Conservation (phyloP, 2,113 vertebrate species). For the Sinocyclocheilus maitianheensis region DNA sequence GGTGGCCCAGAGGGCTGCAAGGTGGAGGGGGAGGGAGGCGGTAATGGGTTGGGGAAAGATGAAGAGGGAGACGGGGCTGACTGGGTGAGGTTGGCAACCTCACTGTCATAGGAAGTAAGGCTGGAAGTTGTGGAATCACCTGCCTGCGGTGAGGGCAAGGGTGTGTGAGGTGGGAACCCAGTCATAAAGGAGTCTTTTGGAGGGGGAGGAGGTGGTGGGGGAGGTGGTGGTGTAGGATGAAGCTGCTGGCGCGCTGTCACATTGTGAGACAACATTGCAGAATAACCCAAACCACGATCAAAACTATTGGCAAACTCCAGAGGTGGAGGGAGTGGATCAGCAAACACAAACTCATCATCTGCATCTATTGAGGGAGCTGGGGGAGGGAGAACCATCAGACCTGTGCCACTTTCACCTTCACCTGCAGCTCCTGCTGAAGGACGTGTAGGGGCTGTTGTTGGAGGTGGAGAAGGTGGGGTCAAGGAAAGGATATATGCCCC, state of each 20-base stretch:
- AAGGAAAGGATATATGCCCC: constrained; percentile 75
- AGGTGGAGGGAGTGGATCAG: constrained; percentile 87
- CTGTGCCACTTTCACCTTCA: constrained; percentile 67
- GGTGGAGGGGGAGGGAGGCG: constrained; percentile 67
- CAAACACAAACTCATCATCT: constrained; percentile 89
- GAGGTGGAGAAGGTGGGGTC: constrained; percentile 74
- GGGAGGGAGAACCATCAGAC: constrained; percentile 85
- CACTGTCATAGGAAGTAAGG: constrained; percentile 90
- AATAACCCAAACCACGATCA: constrained; percentile 73
- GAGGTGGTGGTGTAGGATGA: constrained; percentile 47
- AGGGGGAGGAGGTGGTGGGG: constrained; percentile 62
- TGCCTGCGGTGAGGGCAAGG: constrained; percentile 78
- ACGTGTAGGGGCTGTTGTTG: constrained; percentile 47
- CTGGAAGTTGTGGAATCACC: constrained; percentile 89
- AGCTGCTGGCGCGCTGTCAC: constrained; percentile 64
- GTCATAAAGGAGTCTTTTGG: constrained; percentile 68
- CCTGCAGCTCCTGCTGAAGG: constrained; percentile 56
- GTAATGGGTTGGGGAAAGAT: constrained; percentile 69
- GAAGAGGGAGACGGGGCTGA: constrained; percentile 74
- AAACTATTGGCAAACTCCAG: constrained; percentile 94
- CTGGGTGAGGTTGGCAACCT: constrained; percentile 89
- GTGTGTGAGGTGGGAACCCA: constrained; percentile 66
- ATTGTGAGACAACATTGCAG: constrained; percentile 64
- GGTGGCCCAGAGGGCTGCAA: constrained; percentile 57
- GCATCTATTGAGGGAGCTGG: constrained; percentile 88